These are phyloP conservation scores for Chironomus striatipennis DNA, from an alignment of 1,140 invertebrate species.

Conservation along the genomic window DNA sequence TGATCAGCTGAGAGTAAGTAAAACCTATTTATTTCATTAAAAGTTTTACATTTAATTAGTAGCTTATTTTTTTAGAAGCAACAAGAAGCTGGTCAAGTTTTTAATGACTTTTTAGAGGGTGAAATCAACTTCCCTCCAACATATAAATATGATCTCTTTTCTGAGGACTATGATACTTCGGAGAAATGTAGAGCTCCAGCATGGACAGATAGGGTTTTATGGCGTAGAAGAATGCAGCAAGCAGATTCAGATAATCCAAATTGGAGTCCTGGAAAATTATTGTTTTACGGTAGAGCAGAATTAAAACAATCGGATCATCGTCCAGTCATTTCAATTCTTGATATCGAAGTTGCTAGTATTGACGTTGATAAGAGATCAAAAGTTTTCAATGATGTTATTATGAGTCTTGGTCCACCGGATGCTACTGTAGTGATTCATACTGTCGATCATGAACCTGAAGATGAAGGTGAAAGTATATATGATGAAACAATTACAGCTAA, in stretches of 20 bases:
- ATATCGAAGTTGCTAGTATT: slow-evolving; percentile 75
- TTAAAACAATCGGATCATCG: slow-evolving; percentile 97
- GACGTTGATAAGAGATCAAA: slow-evolving; percentile 60
- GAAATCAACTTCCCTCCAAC: slow-evolving; percentile 90
- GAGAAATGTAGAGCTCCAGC: slow-evolving; percentile 95
- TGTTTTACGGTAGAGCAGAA: slow-evolving; percentile 87
- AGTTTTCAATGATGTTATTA: slow-evolving; percentile 78
- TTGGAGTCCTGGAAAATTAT: slow-evolving; percentile 66
- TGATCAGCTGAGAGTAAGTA: slow-evolving; percentile 70
- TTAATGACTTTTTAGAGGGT: slow-evolving; percentile 90
- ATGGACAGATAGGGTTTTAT: slow-evolving; percentile 95
- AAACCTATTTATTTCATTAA: too few species aligned
- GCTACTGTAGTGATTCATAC: slow-evolving; percentile 79
- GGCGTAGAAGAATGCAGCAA: slow-evolving; percentile 67
- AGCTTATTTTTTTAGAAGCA: slow-evolving; percentile 49
- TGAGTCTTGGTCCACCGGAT: slow-evolving; percentile 86
- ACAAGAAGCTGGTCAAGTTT: slow-evolving; percentile 76
- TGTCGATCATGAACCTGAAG: slow-evolving; percentile 30
- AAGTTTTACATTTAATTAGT: too few species aligned
- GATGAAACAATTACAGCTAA: slow-evolving; percentile 39
- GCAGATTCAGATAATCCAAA: slow-evolving; percentile 57
- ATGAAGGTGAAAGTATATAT: slow-evolving; percentile 45
- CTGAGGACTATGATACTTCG: slow-evolving; percentile 98
- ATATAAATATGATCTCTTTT: slow-evolving; percentile 98
- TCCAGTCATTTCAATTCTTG: slow-evolving; percentile 83